Percentiles rank a stretch among this genome's conserved stretches.
These are phyloP conservation scores for Platycercus adscitus DNA, from an alignment of 2,113 vertebrate species.

Conservation along the genomic window DNA sequence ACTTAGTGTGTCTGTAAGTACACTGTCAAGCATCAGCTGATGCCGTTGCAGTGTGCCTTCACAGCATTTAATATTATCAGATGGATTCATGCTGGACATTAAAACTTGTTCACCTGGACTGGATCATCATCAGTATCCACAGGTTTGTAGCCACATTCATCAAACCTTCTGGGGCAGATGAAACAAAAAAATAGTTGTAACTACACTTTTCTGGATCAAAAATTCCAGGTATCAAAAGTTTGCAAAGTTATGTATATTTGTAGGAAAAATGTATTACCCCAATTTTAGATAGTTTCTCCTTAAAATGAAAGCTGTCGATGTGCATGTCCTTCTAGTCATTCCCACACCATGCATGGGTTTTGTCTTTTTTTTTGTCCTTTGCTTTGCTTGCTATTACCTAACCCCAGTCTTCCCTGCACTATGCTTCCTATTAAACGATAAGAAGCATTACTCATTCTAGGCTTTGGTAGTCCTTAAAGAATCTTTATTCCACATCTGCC, in stretches of 20 bases:
- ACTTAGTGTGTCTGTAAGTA: not conserved
- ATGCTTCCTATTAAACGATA: not conserved
- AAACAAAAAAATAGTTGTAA: not conserved
- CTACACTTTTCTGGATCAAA: not conserved
- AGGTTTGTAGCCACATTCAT: not conserved
- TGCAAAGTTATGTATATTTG: not conserved
- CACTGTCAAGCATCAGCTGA: not conserved
- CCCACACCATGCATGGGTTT: not conserved
- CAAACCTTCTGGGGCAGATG: not conserved
- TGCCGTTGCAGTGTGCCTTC: not conserved
- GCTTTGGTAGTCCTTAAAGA: conserved; percentile 18
- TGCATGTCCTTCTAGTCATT: not conserved
- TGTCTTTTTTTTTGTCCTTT: not conserved
- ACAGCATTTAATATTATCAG: not conserved
- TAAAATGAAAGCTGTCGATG: not conserved
- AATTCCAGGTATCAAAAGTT: not conserved
- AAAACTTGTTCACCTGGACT: not conserved
- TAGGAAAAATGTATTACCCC: not conserved
- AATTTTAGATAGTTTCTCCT: not conserved
- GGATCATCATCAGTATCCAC: not conserved
- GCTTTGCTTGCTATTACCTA: not conserved
- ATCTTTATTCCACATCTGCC: conserved; percentile 19
- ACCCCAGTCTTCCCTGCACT: not conserved
- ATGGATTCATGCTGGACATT: not conserved
- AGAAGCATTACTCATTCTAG: not conserved